Percentiles rank a stretch among this genome's conserved stretches.
These are phyloP conservation scores for Herpetotheres cachinnans DNA, from an alignment of 2,113 vertebrate genomes.

Conservation along the genomic window DNA sequence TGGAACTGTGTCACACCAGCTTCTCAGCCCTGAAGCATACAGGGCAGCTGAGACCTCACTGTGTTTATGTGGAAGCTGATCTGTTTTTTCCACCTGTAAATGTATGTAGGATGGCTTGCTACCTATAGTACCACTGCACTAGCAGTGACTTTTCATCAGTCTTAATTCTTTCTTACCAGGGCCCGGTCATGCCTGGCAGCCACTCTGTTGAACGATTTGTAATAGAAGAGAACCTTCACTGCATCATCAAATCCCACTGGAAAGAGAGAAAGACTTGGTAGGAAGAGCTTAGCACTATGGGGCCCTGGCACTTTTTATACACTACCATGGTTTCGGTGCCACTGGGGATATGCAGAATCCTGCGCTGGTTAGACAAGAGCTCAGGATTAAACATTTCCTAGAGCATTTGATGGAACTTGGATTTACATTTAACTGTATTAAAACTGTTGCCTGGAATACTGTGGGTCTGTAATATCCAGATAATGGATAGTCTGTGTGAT, in stretches of 20 bases:
- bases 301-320: neutral
- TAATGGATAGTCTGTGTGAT: neutral
- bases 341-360: neutral
- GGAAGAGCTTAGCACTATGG: neutral
- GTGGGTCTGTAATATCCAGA: neutral
- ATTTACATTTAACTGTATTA: neutral
- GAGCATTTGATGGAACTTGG: neutral
- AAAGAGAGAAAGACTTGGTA: slow-evolving; percentile 96
- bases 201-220: slow-evolving; percentile 97
- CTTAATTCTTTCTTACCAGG: slow-evolving; percentile 69
- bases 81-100: neutral
- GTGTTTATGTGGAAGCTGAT: neutral
- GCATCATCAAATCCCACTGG: slow-evolving; percentile 96
- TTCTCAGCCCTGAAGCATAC: neutral
- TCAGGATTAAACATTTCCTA: neutral
- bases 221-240: slow-evolving; percentile 96
- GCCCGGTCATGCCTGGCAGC: slow-evolving; percentile 97
- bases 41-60: neutral
- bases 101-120: neutral
- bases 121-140: neutral
- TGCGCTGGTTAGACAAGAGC: neutral
- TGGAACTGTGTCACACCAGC: neutral
- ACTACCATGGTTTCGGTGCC: neutral
- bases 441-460: neutral
- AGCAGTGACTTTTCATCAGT: neutral